Evolutionary conservation across 2,888 invertebrate species (phyloP).

Genomic region (Pandemis corylana): DNA sequence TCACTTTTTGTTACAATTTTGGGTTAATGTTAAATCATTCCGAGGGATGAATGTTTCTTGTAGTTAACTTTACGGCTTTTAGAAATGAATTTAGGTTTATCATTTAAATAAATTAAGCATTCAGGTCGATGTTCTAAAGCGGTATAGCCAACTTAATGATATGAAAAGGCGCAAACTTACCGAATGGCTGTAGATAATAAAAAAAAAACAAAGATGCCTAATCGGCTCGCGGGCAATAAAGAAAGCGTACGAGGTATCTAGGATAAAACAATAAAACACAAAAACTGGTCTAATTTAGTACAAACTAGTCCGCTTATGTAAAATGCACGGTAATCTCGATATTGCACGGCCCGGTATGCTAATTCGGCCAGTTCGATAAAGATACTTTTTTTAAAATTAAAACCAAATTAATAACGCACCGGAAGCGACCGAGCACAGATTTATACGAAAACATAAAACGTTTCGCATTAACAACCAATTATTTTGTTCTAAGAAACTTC

Average conservation of each 20-base stretch:
- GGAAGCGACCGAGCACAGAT: conserved; percentile 68
- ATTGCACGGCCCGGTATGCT: conserved; percentile 62
- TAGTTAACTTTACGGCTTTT: conserved; percentile 22
- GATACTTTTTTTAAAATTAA: conserved; percentile 58
- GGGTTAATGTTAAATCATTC: conserved; percentile 35
- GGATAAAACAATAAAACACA: conserved; percentile 69
- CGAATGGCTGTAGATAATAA: conserved; percentile 6
- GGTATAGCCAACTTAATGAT: not conserved
- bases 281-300: conserved; percentile 53
- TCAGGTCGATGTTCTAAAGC: conserved; percentile 13
- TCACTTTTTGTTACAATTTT: conserved; percentile 36
- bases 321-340: conserved; percentile 52
- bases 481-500: conserved; percentile 53
- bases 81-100: conserved; percentile 22
- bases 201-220: conserved; percentile 18
- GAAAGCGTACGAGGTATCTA: conserved; percentile 55
- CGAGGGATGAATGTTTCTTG: conserved; percentile 27
- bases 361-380: conserved; percentile 55
- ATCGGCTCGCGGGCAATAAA: conserved; percentile 18
- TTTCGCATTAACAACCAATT: conserved; percentile 59
- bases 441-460: conserved; percentile 69
- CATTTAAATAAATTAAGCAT: conserved; percentile 14
- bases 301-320: conserved; percentile 51
- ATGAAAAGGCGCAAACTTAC: conserved; percentile 3
- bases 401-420: conserved; percentile 62